These are phyloP conservation scores for Papio anubis DNA, from an alignment of 2,113 vertebrate species.

Conservation along the genomic window DNA sequence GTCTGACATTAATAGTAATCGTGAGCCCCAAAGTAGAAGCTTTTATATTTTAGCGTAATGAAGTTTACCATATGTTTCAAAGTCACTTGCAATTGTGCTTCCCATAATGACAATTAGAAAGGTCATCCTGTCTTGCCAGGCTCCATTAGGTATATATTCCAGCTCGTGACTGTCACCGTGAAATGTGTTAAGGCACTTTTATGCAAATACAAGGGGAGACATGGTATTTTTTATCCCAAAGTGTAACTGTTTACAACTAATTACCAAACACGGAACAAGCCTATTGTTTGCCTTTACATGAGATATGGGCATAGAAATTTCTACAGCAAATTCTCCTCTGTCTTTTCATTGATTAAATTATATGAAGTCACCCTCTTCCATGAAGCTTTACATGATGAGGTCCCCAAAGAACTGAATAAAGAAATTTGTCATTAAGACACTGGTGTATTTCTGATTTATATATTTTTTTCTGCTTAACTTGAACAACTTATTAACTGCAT, in stretches of 20 bases:
- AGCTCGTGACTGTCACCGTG: slow-evolving; percentile 19
- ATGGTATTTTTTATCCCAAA: not conserved
- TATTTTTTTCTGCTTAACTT: not conserved
- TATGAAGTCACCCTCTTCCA: no score
- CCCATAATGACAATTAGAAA: slow-evolving; percentile 72
- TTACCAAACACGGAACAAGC: not conserved
- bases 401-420: not conserved
- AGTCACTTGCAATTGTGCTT: slow-evolving; percentile 75
- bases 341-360: not conserved
- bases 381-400: not conserved
- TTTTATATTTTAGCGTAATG: slow-evolving; percentile 68
- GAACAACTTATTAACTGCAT: not conserved
- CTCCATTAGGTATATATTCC: slow-evolving; percentile 59
- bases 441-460: not conserved
- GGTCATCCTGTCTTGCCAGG: slow-evolving; percentile 70
- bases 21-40: slow-evolving; percentile 63
- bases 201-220: not conserved
- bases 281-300: not conserved
- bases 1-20: slow-evolving; percentile 62
- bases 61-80: slow-evolving; percentile 75
- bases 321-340: not conserved
- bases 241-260: not conserved
- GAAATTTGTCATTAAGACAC: not conserved
- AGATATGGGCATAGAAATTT: not conserved
- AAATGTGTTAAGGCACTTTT: not conserved